Conservation (phyloP, 2,113 vertebrate species). For the Carassius auratus region DNA sequence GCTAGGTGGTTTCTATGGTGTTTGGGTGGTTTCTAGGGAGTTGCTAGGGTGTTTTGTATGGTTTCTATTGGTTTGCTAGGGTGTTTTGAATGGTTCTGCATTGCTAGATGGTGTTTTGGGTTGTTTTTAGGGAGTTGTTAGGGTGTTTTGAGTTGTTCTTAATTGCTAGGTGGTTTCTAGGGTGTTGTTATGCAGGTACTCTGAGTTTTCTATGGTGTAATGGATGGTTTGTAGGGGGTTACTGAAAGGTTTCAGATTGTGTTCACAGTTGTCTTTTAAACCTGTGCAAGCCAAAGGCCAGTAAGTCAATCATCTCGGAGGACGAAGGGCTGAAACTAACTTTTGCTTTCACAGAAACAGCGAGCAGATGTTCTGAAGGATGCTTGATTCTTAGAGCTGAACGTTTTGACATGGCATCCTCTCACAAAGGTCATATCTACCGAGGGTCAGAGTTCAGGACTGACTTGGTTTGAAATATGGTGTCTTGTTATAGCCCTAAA, state of each 20-base stretch:
- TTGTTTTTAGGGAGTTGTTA: too few relatives aligned
- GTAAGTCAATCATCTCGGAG: not conserved
- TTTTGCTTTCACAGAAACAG: not conserved
- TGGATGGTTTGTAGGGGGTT: not conserved
- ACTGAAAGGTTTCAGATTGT: not conserved
- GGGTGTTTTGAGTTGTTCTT: too few relatives aligned
- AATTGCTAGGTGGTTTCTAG: too few relatives aligned
- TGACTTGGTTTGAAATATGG: not conserved
- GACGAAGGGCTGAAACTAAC: not conserved
- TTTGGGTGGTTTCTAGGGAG: too few relatives aligned
- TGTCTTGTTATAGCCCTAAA: not conserved
- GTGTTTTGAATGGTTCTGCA: too few relatives aligned
- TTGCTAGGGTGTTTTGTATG: too few relatives aligned
- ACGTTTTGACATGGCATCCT: not conserved
- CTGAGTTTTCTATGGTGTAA: too few relatives aligned
- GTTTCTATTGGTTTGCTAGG: too few relatives aligned
- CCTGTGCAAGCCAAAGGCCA: not conserved
- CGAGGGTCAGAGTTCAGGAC: slow-evolving; percentile 2
- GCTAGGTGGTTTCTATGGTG: too few relatives aligned
- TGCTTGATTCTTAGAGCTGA: not conserved
- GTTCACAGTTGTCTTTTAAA: not conserved
- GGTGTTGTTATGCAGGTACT: too few relatives aligned
- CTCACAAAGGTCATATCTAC: not conserved
- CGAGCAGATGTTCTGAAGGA: slow-evolving; percentile 10
- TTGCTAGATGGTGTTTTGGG: too few relatives aligned